Percentiles rank a stretch among this genome's conserved stretches.
phyloP scores from a whole-genome alignment of 2,797 vertebrate species.

The Spea hammondii region DNA sequence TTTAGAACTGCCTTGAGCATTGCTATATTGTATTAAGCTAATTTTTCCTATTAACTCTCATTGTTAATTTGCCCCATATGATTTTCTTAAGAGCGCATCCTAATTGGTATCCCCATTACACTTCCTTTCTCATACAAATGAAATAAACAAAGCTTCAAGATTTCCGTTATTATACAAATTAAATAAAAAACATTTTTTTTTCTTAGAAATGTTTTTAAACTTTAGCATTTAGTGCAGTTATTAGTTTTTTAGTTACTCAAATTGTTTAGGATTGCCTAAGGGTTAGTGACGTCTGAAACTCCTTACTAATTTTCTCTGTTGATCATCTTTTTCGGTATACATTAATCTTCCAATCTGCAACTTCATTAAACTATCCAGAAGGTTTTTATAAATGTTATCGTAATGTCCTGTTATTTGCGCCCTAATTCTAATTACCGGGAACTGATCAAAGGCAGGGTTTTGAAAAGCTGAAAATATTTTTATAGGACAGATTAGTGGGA shows the following conservation, averaged over 20 bases:
- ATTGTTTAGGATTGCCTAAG: background rate
- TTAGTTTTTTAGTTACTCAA: background rate
- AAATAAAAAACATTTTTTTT: slow-evolving; percentile 23
- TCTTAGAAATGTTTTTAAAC: background rate
- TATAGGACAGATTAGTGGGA: background rate
- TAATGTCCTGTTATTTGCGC: background rate
- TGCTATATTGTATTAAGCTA: slow-evolving; percentile 18
- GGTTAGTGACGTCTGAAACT: slow-evolving; percentile 1
- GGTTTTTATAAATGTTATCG: background rate
- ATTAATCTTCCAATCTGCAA: background rate
- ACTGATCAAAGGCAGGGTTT: background rate
- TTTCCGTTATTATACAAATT: slow-evolving; percentile 44
- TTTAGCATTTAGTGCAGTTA: background rate
- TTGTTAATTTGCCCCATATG: slow-evolving; percentile 48
- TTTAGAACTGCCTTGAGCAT: slow-evolving; percentile 39
- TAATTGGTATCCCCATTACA: slow-evolving; percentile 38
- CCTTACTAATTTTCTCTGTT: slow-evolving; percentile 1
- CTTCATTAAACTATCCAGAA: background rate
- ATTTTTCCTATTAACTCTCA: slow-evolving; percentile 39
- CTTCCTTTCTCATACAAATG: slow-evolving; percentile 46
- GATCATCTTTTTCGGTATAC: background rate
- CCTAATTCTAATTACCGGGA: slow-evolving; percentile 3
- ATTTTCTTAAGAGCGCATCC: slow-evolving; percentile 34
- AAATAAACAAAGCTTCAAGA: slow-evolving; percentile 42
- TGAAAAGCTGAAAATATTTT: background rate